phyloP scores from a whole-genome alignment of 2,113 vertebrate genomes.

The Phyllopteryx taeniolatus region DNA sequence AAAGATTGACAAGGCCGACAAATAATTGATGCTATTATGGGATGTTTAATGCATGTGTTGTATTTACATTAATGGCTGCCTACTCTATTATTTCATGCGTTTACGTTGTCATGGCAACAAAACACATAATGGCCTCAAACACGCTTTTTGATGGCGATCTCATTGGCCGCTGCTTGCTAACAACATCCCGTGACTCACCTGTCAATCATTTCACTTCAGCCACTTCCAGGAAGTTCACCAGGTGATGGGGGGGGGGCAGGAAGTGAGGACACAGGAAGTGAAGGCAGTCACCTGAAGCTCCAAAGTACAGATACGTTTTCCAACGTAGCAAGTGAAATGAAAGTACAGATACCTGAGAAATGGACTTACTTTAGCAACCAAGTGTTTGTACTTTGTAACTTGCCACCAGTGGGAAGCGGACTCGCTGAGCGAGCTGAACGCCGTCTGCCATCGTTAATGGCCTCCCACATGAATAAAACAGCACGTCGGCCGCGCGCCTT shows the following conservation, averaged over 20 bases:
- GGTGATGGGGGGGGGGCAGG: no score
- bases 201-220: neutral
- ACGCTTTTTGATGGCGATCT: neutral
- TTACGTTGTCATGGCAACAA: neutral
- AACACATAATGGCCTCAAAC: neutral
- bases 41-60: neutral
- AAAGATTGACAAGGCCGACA: neutral
- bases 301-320: no score
- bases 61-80: neutral
- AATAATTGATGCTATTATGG: neutral
- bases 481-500: neutral
- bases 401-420: neutral
- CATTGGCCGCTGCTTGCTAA: neutral
- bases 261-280: neutral
- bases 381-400: neutral
- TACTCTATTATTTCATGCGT: neutral
- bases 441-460: neutral
- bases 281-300: neutral
- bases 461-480: conserved; percentile 7
- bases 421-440: neutral
- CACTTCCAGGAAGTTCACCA: neutral
- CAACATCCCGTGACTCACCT: neutral
- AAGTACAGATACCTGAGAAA: no score
- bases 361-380: neutral
- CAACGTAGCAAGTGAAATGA: no score